Evolutionary conservation across 2,797 vertebrate genomes (phyloP).

Genomic region (Cyclura pinguis): DNA sequence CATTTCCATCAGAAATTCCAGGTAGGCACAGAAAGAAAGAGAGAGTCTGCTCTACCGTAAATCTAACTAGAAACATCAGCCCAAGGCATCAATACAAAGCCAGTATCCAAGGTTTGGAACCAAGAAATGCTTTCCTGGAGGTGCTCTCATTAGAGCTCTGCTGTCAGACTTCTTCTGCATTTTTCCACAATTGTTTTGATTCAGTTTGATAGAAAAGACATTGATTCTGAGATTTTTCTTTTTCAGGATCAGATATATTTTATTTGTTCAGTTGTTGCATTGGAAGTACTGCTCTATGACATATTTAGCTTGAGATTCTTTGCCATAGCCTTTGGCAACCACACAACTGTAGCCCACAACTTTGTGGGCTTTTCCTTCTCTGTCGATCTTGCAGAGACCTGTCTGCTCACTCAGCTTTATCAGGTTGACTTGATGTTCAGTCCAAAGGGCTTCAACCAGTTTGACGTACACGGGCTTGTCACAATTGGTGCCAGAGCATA

Average conservation of each 20-base stretch:
- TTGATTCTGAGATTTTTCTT: not conserved
- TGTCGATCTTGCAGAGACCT: no score
- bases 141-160: not conserved
- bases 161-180: not conserved
- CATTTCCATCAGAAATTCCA: not conserved
- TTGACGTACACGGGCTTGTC: conserved; percentile 97
- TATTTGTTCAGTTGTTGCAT: no score
- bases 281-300: no score
- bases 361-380: no score
- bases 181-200: not conserved
- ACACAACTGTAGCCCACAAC: no score
- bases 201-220: not conserved
- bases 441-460: conserved; percentile 97
- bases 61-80: not conserved
- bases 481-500: conserved; percentile 95
- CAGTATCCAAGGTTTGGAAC: not conserved
- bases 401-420: conserved; percentile 77
- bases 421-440: conserved; percentile 98
- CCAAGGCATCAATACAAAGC: not conserved
- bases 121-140: not conserved
- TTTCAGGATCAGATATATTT: no score
- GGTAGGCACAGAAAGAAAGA: not conserved
- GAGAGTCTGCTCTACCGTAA: not conserved
- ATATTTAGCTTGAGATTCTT: no score
- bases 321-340: no score